These are phyloP conservation scores for Tachuris rubrigastra DNA, from an alignment of 2,113 vertebrate genomes.

Conservation along the genomic window DNA sequence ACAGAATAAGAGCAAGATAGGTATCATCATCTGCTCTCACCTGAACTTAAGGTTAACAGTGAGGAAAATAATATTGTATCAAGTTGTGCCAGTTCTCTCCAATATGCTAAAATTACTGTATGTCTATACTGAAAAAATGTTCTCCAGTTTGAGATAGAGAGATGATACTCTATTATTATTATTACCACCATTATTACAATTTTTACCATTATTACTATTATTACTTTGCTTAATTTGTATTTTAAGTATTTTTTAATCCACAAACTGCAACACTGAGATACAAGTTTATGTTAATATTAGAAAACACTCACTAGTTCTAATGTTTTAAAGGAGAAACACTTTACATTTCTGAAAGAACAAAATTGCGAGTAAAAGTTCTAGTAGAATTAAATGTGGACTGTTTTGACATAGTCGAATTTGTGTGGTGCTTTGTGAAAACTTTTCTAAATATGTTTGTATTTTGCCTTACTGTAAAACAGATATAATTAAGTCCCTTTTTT, in stretches of 20 bases:
- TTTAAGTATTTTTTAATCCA: background rate
- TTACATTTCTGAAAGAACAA: background rate
- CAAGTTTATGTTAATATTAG: background rate
- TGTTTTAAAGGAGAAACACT: background rate
- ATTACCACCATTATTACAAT: background rate
- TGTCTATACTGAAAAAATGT: background rate
- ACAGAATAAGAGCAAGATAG: background rate
- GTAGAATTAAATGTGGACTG: background rate
- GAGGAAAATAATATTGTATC: background rate
- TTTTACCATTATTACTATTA: background rate
- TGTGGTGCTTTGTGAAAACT: background rate
- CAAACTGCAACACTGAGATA: background rate
- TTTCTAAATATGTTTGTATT: background rate
- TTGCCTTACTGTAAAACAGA: background rate
- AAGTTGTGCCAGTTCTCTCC: background rate
- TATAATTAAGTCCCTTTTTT: background rate
- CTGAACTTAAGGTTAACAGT: background rate
- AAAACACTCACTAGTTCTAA: background rate
- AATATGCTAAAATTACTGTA: background rate
- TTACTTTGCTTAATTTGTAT: background rate
- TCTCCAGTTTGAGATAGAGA: background rate
- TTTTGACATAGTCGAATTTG: background rate
- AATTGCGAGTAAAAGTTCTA: background rate
- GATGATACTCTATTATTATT: background rate
- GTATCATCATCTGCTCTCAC: background rate